These are phyloP conservation scores for Luscinia luscinia DNA, from an alignment of 2,797 vertebrate genomes.

Conservation along the genomic window DNA sequence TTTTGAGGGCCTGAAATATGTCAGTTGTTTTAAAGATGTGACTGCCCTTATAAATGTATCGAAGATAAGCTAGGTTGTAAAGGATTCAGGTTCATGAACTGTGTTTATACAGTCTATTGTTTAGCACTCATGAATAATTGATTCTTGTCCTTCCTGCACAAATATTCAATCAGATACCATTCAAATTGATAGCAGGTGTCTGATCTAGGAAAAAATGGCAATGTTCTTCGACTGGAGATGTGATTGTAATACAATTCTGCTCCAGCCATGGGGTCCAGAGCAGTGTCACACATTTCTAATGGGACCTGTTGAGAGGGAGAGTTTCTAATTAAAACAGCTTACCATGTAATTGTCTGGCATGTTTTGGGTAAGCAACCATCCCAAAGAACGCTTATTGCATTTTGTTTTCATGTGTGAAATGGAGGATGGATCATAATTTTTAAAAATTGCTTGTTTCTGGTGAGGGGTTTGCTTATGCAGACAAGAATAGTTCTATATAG, in stretches of 20 bases:
- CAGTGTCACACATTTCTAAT: neutral
- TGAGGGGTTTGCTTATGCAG: neutral
- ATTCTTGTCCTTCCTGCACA: conserved; percentile 73
- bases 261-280: neutral
- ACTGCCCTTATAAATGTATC: conserved; percentile 57
- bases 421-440: neutral
- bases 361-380: conserved; percentile 3
- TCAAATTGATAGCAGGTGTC: conserved; percentile 74
- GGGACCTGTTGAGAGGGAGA: neutral
- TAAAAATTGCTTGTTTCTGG: neutral
- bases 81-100: conserved; percentile 73
- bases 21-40: conserved; percentile 62
- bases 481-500: neutral
- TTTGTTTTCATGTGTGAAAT: conserved; percentile 11
- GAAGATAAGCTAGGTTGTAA: conserved; percentile 65
- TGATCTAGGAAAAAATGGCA: conserved; percentile 51
- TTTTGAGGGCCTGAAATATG: conserved; percentile 1
- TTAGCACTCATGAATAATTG: conserved; percentile 76
- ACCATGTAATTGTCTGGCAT: neutral
- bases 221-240: conserved; percentile 38
- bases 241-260: conserved; percentile 21
- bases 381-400: neutral
- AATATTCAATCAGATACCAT: conserved; percentile 74
- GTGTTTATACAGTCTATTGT: conserved; percentile 73
- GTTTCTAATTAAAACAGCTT: conserved; percentile 25